Conservation (phyloP, 2,888 invertebrate genomes). For the Trichogramma evanescens region DNA sequence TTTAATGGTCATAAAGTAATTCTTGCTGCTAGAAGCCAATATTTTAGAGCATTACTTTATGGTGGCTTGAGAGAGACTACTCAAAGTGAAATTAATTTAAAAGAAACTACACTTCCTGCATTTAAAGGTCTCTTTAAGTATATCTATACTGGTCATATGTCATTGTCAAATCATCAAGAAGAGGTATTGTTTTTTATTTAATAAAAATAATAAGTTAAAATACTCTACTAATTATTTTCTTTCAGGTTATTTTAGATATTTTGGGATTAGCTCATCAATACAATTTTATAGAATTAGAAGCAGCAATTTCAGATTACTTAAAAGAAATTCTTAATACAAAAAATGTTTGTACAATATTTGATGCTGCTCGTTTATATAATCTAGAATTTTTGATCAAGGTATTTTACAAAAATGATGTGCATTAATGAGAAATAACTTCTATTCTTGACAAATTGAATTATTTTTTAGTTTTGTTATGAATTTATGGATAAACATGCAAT, state of each 20-base stretch:
- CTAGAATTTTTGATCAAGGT: conserved; percentile 52
- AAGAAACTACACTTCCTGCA: conserved; percentile 67
- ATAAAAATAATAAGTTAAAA: not conserved
- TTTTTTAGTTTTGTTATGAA: conserved; percentile 67
- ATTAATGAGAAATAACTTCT: not conserved
- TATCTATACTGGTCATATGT: conserved; percentile 83
- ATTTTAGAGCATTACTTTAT: conserved; percentile 80
- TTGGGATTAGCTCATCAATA: conserved; percentile 91
- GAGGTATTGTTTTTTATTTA: conserved; percentile 46
- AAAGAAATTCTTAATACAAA: conserved; percentile 77
- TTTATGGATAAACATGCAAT: conserved; percentile 86
- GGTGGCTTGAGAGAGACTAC: conserved; percentile 71
- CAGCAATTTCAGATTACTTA: conserved; percentile 87
- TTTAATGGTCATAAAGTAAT: conserved; percentile 75
- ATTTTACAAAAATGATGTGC: conserved; percentile 1
- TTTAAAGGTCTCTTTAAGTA: conserved; percentile 89
- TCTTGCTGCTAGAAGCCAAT: conserved; percentile 90
- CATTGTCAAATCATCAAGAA: conserved; percentile 50
- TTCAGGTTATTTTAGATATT: conserved; percentile 50
- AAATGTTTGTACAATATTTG: conserved; percentile 92
- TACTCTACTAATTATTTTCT: conserved; percentile 25
- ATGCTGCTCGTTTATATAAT: conserved; percentile 73
- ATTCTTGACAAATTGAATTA: not conserved
- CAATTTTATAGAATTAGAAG: conserved; percentile 86
- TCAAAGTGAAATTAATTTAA: conserved; percentile 74